Evolutionary conservation across 1,140 invertebrate genomes (phyloP).

Genomic region (Tetranychus urticae): DNA sequence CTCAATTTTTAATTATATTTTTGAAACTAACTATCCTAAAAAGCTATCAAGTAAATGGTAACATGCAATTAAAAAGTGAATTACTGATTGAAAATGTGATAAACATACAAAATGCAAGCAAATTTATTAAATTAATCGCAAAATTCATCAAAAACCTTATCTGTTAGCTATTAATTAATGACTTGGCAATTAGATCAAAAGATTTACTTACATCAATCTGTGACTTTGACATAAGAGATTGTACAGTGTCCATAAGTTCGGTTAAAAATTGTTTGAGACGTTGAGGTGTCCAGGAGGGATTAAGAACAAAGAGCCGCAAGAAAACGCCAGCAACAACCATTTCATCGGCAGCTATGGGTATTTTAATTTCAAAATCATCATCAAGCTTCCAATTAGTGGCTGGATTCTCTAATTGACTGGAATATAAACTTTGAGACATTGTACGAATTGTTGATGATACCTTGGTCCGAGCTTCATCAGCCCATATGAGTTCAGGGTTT

Average conservation of each 20-base stretch:
- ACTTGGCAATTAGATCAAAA: background rate
- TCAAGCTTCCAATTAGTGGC: conserved; percentile 12
- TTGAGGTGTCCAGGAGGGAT: conserved; percentile 82
- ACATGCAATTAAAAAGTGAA: too few relatives aligned
- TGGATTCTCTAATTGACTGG: conserved; percentile 20
- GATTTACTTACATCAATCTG: conserved; percentile 11
- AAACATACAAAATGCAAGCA: background rate
- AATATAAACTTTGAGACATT: conserved; percentile 40
- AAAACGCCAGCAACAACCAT: conserved; percentile 85
- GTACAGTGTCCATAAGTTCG: conserved; percentile 59
- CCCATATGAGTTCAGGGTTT: conserved; percentile 98
- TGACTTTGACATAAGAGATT: conserved; percentile 38
- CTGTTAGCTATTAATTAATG: background rate
- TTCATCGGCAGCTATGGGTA: conserved; percentile 35
- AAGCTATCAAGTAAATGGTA: too few relatives aligned
- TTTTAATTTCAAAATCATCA: conserved; percentile 14
- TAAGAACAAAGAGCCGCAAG: conserved; percentile 72
- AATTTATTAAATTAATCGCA: background rate
- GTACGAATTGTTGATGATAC: conserved; percentile 33
- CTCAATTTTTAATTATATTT: too few relatives aligned
- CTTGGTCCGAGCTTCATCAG: conserved; percentile 40
- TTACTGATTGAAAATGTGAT: too few relatives aligned
- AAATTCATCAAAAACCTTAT: conserved; percentile 7
- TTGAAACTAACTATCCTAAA: too few relatives aligned
- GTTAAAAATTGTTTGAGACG: conserved; percentile 69